Conservation (phyloP, 2,113 vertebrate genomes). For the Tupaia tana region DNA sequence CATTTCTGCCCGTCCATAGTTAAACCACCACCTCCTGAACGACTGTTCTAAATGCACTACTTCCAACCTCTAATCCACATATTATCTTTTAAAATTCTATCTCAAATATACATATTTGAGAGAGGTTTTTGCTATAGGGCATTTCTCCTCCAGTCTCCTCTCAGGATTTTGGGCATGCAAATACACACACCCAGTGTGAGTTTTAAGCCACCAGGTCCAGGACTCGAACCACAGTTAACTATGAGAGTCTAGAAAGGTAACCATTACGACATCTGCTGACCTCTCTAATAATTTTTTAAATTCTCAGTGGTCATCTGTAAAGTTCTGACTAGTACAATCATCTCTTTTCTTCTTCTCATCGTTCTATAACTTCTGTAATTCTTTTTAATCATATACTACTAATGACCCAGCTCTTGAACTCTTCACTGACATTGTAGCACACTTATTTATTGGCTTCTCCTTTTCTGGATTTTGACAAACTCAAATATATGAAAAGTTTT, state of each 20-base stretch:
- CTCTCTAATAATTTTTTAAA: not conserved
- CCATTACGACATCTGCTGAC: too few relatives aligned
- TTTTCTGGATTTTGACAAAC: not conserved
- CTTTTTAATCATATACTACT: not conserved
- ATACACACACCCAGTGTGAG: too few relatives aligned
- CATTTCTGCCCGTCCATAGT: not conserved
- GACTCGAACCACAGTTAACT: too few relatives aligned
- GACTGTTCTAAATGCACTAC: not conserved
- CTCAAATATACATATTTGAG: too few relatives aligned
- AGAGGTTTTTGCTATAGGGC: too few relatives aligned
- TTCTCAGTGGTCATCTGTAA: not conserved
- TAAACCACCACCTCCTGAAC: not conserved
- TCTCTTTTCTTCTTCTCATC: not conserved
- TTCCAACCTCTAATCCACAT: not conserved
- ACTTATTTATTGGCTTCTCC: not conserved
- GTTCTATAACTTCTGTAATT: too few relatives aligned
- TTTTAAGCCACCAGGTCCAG: too few relatives aligned
- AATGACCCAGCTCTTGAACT: not conserved
- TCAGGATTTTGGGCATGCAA: too few relatives aligned
- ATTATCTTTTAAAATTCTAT: not conserved
- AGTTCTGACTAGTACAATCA: not conserved
- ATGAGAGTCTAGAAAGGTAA: too few relatives aligned
- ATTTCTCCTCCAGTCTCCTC: too few relatives aligned
- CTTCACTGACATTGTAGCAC: fast-evolving
- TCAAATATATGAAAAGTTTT: too few relatives aligned